Evolutionary conservation across 2,888 invertebrate species (phyloP).

Genomic region (Salpingus planirostris): DNA sequence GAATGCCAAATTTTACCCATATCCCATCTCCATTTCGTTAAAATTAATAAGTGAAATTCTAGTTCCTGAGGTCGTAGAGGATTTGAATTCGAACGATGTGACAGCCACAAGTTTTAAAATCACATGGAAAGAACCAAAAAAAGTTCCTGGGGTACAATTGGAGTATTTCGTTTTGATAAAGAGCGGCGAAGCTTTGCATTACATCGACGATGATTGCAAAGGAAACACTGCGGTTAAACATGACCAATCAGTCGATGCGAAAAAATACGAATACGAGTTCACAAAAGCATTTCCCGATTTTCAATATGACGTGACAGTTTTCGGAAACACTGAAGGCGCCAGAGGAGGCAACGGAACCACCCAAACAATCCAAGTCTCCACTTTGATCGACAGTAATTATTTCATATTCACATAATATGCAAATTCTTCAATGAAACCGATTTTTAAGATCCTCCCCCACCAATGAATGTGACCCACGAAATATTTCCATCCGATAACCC

Average conservation of each 20-base stretch:
- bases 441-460: no score
- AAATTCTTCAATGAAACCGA: no score
- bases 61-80: slow-evolving; percentile 17
- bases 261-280: neutral
- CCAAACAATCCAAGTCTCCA: slow-evolving; percentile 8
- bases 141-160: slow-evolving; percentile 16
- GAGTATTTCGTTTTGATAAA: slow-evolving; percentile 14
- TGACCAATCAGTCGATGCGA: neutral
- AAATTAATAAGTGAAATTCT: slow-evolving; percentile 12
- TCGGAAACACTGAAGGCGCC: slow-evolving; percentile 6
- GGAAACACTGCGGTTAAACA: slow-evolving; percentile 3
- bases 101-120: slow-evolving; percentile 12
- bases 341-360: slow-evolving; percentile 11
- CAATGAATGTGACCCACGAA: no score
- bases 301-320: slow-evolving; percentile 10
- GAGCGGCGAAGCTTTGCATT: slow-evolving; percentile 10
- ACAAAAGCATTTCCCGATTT: slow-evolving; percentile 8
- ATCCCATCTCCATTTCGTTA: no score
- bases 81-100: slow-evolving; percentile 7
- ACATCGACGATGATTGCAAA: slow-evolving; percentile 8
- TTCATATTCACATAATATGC: no score
- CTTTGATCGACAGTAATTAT: no score
- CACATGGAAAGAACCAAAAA: slow-evolving; percentile 17
- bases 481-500: slow-evolving; percentile 2
- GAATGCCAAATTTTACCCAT: neutral